Conservation (phyloP, 1,140 invertebrate species). For the Monochamus saltuarius region DNA sequence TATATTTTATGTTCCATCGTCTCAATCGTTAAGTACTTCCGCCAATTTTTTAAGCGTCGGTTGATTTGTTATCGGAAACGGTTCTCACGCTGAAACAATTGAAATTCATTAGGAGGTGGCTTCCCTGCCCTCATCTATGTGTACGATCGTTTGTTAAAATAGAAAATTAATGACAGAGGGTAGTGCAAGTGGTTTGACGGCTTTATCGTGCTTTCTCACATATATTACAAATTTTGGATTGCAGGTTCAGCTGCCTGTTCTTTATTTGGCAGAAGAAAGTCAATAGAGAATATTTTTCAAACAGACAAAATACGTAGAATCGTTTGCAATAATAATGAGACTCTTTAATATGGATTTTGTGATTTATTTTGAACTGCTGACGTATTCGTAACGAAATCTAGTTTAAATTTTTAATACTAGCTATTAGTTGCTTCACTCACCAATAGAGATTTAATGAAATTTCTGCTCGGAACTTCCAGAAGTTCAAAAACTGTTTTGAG, state of each 20-base stretch:
- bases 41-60: conserved; percentile 6
- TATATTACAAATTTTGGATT: no score
- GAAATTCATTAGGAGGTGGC: neutral
- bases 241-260: neutral
- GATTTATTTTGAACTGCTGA: no score
- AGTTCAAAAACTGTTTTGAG: no score
- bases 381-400: no score
- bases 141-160: conserved; percentile 8
- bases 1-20: conserved; percentile 2
- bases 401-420: no score
- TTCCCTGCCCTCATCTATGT: conserved; percentile 3
- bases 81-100: conserved; percentile 24
- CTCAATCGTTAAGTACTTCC: conserved; percentile 20
- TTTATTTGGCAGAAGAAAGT: neutral
- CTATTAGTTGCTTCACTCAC: no score
- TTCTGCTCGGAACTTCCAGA: no score
- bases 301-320: no score
- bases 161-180: conserved; percentile 4
- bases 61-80: conserved; percentile 16
- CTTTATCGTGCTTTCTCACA: no score
- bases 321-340: no score
- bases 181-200: neutral
- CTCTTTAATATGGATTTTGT: no score
- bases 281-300: neutral
- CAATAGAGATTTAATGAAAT: no score